Base-by-base conservation (phyloP, 2,797 vertebrate species). In the Leptoclinus maculatus region DNA sequence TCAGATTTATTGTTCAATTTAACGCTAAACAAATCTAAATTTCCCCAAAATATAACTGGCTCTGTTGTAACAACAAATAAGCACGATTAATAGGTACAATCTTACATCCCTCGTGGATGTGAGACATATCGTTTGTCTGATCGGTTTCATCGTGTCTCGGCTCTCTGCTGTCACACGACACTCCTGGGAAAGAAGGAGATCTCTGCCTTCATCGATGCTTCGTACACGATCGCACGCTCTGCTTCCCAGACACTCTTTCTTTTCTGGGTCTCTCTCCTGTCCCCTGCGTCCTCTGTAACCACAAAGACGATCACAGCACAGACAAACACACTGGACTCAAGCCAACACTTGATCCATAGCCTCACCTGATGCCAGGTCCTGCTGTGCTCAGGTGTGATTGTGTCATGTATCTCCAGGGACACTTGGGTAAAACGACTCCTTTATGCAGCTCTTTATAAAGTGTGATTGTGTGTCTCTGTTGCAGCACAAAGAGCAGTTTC, bases 401-500 rank as follows among this genome's bases (percentile, higher is more conserved):
- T 85, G 47, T 56, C 27, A 1, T 5, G 1, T 14, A 9, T 74
- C 76, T 47, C 3, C 0, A 51, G 62, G 12, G 83, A 76, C 29
- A 6, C 19, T 34, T 16, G 9, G 13, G 34, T 13, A 3, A 69
- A 71, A 66, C 27, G 27, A 12, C 13, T 39, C 3, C 1, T 73
- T 66, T 7, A 11, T 23, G 43, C 67, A 54, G 59, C 38, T 76
- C 5, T 25, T 73, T 65, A 51, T 6, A 83, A 76, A 57, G 29
- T 25, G 5, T 2, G 0, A 47, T 74, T 21, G 0, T 56, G 32
- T 81, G 39, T 88, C 17, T 92, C 56, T 84, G 57, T 91, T 76
- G 23, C 94, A 98, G 97, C 97, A 89, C 97, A 98, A 93, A 96
- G 96, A 93, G 95, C 97, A 0, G 95, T 97, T 78, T 98, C 97